A percentile compares a stretch with the other conserved stretches of the same genome.
Evolutionary conservation across 2,113 vertebrate genomes (phyloP).

Genomic region (Bubo scandiacus): DNA sequence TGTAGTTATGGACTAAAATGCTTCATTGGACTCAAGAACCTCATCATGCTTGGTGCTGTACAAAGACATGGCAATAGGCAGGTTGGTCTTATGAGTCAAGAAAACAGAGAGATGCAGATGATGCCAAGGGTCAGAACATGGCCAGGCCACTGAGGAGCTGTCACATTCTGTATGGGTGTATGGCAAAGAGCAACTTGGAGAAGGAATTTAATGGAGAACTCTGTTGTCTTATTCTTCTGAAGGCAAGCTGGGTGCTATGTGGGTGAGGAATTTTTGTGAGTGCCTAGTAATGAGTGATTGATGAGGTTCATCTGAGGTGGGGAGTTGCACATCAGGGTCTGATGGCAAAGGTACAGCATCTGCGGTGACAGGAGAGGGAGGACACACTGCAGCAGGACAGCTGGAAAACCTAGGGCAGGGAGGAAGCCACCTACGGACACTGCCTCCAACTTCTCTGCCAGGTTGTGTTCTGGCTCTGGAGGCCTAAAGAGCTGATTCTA

Average conservation of each 20-base stretch:
- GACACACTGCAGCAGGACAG: background rate
- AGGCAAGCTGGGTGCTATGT: background rate
- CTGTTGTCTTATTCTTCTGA: background rate
- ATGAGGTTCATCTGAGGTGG: background rate
- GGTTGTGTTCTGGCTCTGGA: background rate
- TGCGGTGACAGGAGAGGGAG: background rate
- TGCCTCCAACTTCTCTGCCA: background rate
- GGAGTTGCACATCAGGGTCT: background rate
- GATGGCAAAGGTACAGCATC: background rate
- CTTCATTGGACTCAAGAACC: background rate
- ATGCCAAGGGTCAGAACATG: background rate
- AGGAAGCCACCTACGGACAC: background rate
- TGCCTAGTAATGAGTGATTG: fast-evolving
- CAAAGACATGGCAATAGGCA: too few species aligned
- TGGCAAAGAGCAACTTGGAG: background rate
- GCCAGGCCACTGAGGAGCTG: background rate
- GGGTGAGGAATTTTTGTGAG: background rate
- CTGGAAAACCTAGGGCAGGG: background rate
- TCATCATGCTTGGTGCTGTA: background rate
- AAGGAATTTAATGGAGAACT: background rate
- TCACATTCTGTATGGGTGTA: background rate
- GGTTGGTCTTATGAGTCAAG: background rate
- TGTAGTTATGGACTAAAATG: background rate
- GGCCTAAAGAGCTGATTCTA: background rate
- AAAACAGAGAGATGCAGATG: background rate